Evolutionary conservation across 92 coral and sea anemone species (phyloP).

Genomic region (Parazoanthus darwini): DNA sequence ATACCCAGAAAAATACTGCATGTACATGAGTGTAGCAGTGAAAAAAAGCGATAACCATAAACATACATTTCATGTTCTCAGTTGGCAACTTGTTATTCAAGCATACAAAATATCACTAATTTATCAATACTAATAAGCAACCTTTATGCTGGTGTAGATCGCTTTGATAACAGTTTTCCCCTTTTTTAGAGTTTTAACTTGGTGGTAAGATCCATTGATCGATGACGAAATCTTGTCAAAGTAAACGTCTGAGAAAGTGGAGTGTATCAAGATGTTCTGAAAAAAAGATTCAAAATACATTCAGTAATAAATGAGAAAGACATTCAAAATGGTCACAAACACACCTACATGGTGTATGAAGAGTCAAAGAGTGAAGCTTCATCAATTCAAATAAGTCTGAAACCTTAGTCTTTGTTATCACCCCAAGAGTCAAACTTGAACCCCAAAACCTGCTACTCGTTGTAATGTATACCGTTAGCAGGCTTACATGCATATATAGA

Average conservation of each 20-base stretch:
- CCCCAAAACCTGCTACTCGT: too few species aligned
- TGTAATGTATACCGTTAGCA: too few species aligned
- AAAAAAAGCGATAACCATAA: too few species aligned
- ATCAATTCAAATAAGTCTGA: not conserved
- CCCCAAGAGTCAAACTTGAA: too few species aligned
- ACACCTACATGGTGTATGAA: not conserved
- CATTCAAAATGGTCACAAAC: too few species aligned
- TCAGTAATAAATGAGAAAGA: not conserved
- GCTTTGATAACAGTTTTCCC: constrained; percentile 77
- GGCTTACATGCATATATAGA: too few species aligned
- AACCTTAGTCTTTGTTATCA: too few species aligned
- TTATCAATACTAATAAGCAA: not conserved
- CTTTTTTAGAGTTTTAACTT: constrained; percentile 71
- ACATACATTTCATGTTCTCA: too few species aligned
- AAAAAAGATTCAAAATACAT: constrained; percentile 8
- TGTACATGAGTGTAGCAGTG: too few species aligned
- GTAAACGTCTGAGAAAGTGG: constrained; percentile 61
- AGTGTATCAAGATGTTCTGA: constrained; percentile 77
- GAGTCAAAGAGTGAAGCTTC: not conserved
- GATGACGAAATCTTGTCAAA: constrained; percentile 83
- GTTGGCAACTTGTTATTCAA: too few species aligned
- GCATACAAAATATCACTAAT: too few species aligned
- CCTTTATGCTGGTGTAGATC: constrained; percentile 69
- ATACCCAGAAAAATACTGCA: too few species aligned
- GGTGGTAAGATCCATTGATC: constrained; percentile 82